These are phyloP conservation scores for Choreutis nemorana DNA, from an alignment of 2,888 invertebrate genomes.

Conservation along the genomic window DNA sequence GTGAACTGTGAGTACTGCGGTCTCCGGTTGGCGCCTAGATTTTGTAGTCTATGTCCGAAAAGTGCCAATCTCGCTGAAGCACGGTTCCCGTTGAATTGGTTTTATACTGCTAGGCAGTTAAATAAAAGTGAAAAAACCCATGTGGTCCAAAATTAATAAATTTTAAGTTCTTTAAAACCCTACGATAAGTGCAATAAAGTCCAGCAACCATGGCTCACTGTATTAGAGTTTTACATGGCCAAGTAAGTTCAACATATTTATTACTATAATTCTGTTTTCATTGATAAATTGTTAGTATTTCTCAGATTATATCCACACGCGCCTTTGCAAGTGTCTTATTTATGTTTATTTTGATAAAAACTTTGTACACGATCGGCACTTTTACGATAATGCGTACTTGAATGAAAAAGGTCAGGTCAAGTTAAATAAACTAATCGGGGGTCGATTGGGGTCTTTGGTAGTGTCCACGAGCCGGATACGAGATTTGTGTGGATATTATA, in stretches of 20 bases:
- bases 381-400: slow-evolving; percentile 23
- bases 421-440: slow-evolving; percentile 26
- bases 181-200: slow-evolving; percentile 32
- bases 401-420: slow-evolving; percentile 37
- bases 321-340: slow-evolving; percentile 10
- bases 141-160: slow-evolving; percentile 41
- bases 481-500: neutral
- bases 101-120: slow-evolving; percentile 20
- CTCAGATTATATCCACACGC: slow-evolving; percentile 8
- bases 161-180: slow-evolving; percentile 21
- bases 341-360: slow-evolving; percentile 41
- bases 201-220: slow-evolving; percentile 77
- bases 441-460: slow-evolving; percentile 23
- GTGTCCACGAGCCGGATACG: slow-evolving; percentile 9
- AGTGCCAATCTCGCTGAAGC: slow-evolving; percentile 23
- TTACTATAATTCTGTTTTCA: slow-evolving; percentile 22
- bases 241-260: slow-evolving; percentile 59
- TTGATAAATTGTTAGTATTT: neutral
- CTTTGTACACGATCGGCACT: slow-evolving; percentile 16
- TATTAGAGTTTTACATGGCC: slow-evolving; percentile 79
- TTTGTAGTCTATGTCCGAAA: too few species aligned
- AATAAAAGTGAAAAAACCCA: slow-evolving; percentile 32
- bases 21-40: too few species aligned
- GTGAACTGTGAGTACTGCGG: too few species aligned
- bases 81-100: slow-evolving; percentile 17